Evolutionary conservation across 1,140 invertebrate species (phyloP), one percentile per base, ranked within the genome.

Genomic region (Papilio helenus): DNA sequence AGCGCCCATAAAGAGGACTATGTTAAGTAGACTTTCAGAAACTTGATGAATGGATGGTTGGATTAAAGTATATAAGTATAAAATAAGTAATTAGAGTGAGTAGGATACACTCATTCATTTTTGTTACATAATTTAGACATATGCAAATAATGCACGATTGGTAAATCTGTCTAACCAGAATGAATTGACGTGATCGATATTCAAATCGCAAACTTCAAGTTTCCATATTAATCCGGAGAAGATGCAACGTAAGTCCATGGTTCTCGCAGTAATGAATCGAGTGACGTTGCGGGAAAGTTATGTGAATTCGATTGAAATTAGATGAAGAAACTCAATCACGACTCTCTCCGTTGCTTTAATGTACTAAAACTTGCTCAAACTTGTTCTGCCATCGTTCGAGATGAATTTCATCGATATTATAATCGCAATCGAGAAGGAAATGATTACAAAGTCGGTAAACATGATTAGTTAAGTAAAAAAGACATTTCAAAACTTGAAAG

Each of bases 311-410:
- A 77, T 65, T 77, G 76, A 77, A 77, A 77, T 77, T 77, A 77
- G 55, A 77, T 65, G 76, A 77, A 77, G 76, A 77, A 77, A 77
- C 76, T 77, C 76, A 77, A 77, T 77, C 76, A 77, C 58, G 76
- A 42, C 76, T 77, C 76, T 61, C 76, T 77, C 76, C 34, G 58
- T 49, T 65, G 76, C 55, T 77, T 77, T 39, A 72, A 44, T 39
- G 34, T 72, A 72, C 26, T 65, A 10, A 29, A 65, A 26, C 61
- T 65, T 65, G 3, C 23, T 29, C 61, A 3, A 26, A 29, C 61
- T 68, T 68, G 61, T 68, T 68, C 61, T 68, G 23, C 3, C 61
- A 68, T 65, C 61, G 26, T 29, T 61, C 23, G 20, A 61, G 58
- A 61, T 3, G n/a, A n/a, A 55, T 55, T 55, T 18, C 18, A 55